Evolutionary conservation across 2,888 invertebrate species (phyloP).

Genomic region (Punctoribates punctum): DNA sequence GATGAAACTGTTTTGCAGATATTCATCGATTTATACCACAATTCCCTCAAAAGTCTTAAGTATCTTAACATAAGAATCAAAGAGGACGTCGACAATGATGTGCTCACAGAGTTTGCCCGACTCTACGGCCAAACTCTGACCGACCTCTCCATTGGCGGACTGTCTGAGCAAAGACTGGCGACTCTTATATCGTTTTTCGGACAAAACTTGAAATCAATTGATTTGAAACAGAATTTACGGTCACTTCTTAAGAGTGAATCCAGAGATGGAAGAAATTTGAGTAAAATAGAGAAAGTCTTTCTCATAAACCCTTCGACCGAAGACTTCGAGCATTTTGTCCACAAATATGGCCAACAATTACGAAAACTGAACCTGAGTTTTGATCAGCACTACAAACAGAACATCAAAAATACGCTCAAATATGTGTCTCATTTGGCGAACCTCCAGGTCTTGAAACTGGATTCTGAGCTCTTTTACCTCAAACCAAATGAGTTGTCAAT

Average conservation of each 20-base stretch:
- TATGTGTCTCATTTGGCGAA: background rate
- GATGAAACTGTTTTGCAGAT: constrained; percentile 1
- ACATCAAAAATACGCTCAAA: background rate
- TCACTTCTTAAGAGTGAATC: background rate
- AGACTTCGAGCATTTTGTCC: background rate
- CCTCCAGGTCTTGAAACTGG: background rate
- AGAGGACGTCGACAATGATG: constrained; percentile 5
- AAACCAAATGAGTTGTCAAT: background rate
- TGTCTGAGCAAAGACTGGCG: background rate
- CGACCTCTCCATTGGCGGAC: background rate
- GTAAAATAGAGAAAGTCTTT: background rate
- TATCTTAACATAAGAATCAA: background rate
- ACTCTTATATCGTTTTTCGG: background rate
- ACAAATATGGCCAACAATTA: constrained; percentile 3
- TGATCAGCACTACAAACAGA: constrained; percentile 10
- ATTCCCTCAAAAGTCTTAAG: background rate
- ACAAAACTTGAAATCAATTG: constrained; percentile 13
- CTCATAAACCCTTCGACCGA: background rate
- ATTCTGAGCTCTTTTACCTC: background rate
- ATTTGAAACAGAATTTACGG: constrained; percentile 19
- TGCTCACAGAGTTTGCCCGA: background rate
- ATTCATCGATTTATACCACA: background rate
- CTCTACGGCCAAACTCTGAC: background rate
- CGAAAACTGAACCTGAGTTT: background rate
- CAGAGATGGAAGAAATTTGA: background rate